A percentile compares a stretch with the other conserved stretches of the same genome.
phyloP scores from a whole-genome alignment of 2,888 invertebrate species.

The Dione vanillae region DNA sequence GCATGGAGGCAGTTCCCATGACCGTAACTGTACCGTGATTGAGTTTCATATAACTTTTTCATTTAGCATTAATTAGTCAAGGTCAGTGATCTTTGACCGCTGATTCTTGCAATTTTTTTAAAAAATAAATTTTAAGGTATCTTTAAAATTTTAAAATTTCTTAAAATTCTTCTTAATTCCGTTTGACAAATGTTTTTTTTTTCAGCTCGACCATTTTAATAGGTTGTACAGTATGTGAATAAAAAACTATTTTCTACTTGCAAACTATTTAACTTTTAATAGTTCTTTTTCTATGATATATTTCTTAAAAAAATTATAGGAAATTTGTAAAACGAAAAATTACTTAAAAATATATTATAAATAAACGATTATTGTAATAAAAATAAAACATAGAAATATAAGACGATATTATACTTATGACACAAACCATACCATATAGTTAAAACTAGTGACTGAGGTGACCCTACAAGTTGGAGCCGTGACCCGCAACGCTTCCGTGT shows the following conservation, averaged over 20 bases:
- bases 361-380: too few relatives aligned
- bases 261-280: too few relatives aligned
- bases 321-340: too few relatives aligned
- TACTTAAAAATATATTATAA: too few relatives aligned
- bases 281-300: too few relatives aligned
- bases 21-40: constrained; percentile 79
- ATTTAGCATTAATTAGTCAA: constrained; percentile 60
- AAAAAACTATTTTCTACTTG: too few relatives aligned
- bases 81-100: constrained; percentile 70
- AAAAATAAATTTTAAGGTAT: not conserved
- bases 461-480: constrained; percentile 42
- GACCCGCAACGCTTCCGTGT: constrained; percentile 57
- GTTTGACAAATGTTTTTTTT: too few relatives aligned
- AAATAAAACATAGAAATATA: not conserved
- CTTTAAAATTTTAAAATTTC: too few relatives aligned
- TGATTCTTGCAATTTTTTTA: constrained; percentile 28
- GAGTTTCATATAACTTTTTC: constrained; percentile 68
- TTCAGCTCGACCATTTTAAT: too few relatives aligned
- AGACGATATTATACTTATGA: not conserved
- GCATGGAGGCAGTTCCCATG: constrained; percentile 78
- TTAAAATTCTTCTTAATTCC: too few relatives aligned
- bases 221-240: too few relatives aligned
- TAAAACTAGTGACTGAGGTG: constrained; percentile 26
- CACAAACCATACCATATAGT: not conserved
- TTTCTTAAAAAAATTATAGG: too few relatives aligned